Base-by-base conservation (phyloP, 2,797 vertebrate genomes). In the Rhabdophis nuchalis region DNA sequence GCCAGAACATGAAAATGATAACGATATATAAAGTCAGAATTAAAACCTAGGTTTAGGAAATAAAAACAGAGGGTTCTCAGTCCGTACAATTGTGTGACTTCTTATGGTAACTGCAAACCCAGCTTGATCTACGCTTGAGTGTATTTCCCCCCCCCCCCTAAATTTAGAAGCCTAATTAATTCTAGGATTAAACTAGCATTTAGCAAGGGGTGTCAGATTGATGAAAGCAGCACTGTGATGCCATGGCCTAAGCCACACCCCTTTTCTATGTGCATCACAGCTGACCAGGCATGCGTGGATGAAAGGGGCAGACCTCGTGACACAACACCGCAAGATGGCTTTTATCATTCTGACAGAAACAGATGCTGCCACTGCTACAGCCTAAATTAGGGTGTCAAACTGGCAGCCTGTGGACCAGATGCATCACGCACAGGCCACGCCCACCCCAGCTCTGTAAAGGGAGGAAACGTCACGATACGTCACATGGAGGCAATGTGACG, bases 111-210 rank as follows among this genome's bases (percentile, higher is more conserved):
- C 25, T 82, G 20, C 36, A 9, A 77, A 41, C 36, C 36, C 72
- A 23, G 36, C 32, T 77, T 41, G 8, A 77, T 41, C 23, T 41
- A 41, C 41, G 72, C 32, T 18, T 77, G 36, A 41, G 72, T 77
- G 8, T 41, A 41, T 41, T 23, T 41, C 11, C 0, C 11, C 4
- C 2, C 1, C 4, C 1, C 2, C 1, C 20, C 4, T 82, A 46
- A 46, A 82, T 41, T 25, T 9, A 25, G 20, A 82, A 82, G 72
- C 36, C 72, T 46, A 82, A 82, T 11, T 46, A 82, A 82, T 46
- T 82, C 9, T 82, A 23, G 36, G 18, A 41, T 77, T 77, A 77
- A 77, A 77, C 36, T 82, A 82, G 72, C 72, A 82, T 41, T 82
- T 23, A 82, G 36, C 36, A 82, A 82, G 36, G 9, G 9, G 3